phyloP scores from a whole-genome alignment of 2,113 vertebrate species.

The Mirza zaza region DNA sequence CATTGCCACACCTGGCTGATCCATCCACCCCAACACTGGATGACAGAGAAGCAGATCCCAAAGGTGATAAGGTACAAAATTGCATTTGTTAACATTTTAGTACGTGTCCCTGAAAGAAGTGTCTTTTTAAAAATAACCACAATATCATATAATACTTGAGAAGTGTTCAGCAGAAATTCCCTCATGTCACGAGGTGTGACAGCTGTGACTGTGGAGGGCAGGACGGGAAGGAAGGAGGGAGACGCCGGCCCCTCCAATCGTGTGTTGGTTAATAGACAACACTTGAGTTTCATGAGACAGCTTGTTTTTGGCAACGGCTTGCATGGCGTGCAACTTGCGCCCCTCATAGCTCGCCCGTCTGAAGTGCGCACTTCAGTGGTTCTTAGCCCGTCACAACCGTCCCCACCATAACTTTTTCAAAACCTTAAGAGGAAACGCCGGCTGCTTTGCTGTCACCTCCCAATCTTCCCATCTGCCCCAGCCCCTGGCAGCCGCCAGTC shows the following conservation, averaged over 20 bases:
- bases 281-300: neutral
- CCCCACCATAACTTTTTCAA: fast-evolving
- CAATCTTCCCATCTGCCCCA: neutral
- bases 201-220: neutral
- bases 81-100: neutral
- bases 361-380: fast-evolving
- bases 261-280: neutral
- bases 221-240: neutral
- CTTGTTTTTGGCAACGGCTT: neutral
- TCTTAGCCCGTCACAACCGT: neutral
- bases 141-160: neutral
- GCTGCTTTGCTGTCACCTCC: neutral
- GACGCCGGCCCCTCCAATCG: fast-evolving
- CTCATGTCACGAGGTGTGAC: neutral
- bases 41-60: neutral
- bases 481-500: fast-evolving
- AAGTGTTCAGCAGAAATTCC: neutral
- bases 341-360: fast-evolving
- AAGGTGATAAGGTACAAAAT: neutral
- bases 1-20: fast-evolving
- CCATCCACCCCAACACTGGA: fast-evolving
- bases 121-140: neutral
- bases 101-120: fast-evolving
- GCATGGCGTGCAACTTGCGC: neutral
- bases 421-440: neutral